A percentile compares a stretch with the other conserved stretches of the same genome.
Conservation (phyloP, 1,140 invertebrate genomes). For the Acyrthosiphon pisum region DNA sequence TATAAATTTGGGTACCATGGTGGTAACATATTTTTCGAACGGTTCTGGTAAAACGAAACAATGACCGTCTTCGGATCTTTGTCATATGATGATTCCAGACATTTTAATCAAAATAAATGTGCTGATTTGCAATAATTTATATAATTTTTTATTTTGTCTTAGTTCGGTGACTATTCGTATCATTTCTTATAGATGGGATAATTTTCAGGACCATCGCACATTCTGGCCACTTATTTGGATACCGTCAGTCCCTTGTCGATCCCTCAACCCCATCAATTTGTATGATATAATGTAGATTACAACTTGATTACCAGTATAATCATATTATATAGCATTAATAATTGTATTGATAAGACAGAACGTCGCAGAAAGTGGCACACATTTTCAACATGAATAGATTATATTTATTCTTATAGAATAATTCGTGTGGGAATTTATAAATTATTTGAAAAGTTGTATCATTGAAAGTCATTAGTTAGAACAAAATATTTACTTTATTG, state of each 20-base stretch:
- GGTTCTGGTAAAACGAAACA: neutral
- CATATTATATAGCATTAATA: neutral
- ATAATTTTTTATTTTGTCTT: neutral
- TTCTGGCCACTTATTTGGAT: neutral
- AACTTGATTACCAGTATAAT: neutral
- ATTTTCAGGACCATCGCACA: neutral
- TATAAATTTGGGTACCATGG: neutral
- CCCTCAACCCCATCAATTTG: neutral
- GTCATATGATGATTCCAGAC: neutral
- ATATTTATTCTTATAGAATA: neutral
- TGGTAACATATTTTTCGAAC: neutral
- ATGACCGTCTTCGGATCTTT: too few species aligned
- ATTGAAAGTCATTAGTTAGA: neutral
- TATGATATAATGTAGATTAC: too few species aligned
- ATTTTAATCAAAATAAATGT: neutral
- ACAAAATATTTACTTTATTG: neutral
- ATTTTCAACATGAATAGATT: neutral
- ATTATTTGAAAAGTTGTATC: neutral
- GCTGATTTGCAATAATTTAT: neutral
- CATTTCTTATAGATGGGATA: neutral
- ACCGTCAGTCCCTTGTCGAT: neutral
- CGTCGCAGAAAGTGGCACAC: neutral
- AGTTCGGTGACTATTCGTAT: too few species aligned
- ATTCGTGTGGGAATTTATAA: neutral
- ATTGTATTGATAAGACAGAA: neutral